Evolutionary conservation across 53 echinoderm and acorn worm species (phyloP), one percentile per base, ranked within the genome.

Genomic region (Antedon mediterranea): DNA sequence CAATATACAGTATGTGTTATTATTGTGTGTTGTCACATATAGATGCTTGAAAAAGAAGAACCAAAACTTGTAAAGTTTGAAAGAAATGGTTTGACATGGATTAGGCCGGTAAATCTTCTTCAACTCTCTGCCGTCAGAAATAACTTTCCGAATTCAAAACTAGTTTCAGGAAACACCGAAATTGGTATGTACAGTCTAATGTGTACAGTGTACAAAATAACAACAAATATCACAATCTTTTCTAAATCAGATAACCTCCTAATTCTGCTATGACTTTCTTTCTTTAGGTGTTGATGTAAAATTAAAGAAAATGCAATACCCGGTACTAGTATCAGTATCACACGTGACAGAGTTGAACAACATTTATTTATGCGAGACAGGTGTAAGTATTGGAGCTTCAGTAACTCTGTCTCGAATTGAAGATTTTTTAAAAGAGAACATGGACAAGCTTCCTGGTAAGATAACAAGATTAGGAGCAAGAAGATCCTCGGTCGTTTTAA

Each of bases 111-210:
- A 28, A 91, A 90, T 43, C 29, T 89, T 34, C 57, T 80, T 74
- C 81, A 89, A 81, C 71, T 94, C 26, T 83, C 91, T 20, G 84
- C 85, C 32, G 73, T 91, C 31, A 94, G 89, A 83, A 77, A 31
- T 31, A 72, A 80, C 29, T 85, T 89, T 75, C 95, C 95, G 0
- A 29, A 81, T 43, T 89, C 91, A 73, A 94, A 89, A 33, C 80
- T 94, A 75, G 89, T 91, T 33, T 85, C 83, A 31, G 95, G 95
- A 26, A 91, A 94, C 77, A 91, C 91, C 13, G 95, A 94, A 85
- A 81, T 94, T 11, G 95, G 95, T 87, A 76, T 82, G 73, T 37
- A n/a, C n/a, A n/a, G n/a, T n/a, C n/a, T n/a, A n/a, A n/a, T n/a
- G n/a, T n/a, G n/a, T n/a, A n/a, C n/a, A n/a, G n/a, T n/a, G n/a